A percentile compares a stretch with the other conserved stretches of the same genome.
Evolutionary conservation across 2,113 vertebrate genomes (phyloP).

Genomic region (Anas platyrhynchos): DNA sequence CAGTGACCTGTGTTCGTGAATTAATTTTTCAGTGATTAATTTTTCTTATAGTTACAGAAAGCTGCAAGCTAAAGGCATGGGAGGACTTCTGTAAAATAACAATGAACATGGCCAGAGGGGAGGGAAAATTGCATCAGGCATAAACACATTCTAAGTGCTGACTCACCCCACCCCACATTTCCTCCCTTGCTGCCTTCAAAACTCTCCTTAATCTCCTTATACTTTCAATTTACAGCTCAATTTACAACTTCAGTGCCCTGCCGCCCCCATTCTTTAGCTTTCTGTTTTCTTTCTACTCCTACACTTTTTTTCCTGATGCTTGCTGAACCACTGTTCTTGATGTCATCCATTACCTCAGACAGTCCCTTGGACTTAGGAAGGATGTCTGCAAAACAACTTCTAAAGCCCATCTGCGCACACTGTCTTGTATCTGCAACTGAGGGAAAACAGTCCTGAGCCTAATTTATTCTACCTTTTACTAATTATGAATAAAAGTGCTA

Average conservation of each 20-base stretch:
- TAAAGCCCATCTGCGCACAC: not conserved
- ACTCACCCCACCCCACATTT: not conserved
- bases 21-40: not conserved
- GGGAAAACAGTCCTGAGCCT: not conserved
- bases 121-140: not conserved
- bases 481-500: not conserved
- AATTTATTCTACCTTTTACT: not conserved
- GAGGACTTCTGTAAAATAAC: not conserved
- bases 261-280: not conserved
- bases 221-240: not conserved
- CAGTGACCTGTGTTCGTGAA: not conserved
- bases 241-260: not conserved
- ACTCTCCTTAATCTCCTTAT: not conserved
- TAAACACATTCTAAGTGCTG: not conserved
- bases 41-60: not conserved
- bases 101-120: not conserved
- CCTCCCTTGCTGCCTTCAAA: not conserved
- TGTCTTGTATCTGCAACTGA: not conserved
- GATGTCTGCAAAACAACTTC: not conserved
- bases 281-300: not conserved
- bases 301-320: not conserved
- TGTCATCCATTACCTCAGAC: not conserved
- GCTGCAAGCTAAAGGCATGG: not conserved
- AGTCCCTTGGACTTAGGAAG: not conserved
- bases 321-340: not conserved